Evolutionary conservation across 1,140 invertebrate genomes (phyloP), one percentile per base, ranked within the genome.

Genomic region (Coelopa frigida): DNA sequence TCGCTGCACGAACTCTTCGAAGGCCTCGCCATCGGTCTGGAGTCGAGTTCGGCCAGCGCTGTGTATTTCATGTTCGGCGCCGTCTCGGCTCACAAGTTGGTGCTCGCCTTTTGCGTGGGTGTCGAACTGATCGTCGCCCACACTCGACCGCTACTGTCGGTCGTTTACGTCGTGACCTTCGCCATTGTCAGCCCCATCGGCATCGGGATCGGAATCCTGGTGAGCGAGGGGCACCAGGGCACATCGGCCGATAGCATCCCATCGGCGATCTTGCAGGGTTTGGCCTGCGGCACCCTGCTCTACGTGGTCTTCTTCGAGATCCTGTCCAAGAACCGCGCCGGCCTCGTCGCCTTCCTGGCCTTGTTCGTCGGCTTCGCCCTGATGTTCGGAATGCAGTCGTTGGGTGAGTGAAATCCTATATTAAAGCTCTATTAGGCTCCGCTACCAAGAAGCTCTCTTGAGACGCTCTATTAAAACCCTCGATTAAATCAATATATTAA

Each of bases 281-380:
- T 92, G 70, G 88, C 89, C 0, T 85, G 85, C 32, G 89, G 89
- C 15, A 93, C 89, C 0, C 73, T 94, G 10, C 75, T 93, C 0
- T 93, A 92, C 61, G 88, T 94, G 26, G 87, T 91, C 2, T 93
- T 93, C 76, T 92, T 93, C 63, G 89, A 93, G 71, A 87, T 94
- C 20, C 75, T 92, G 38, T 85, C 85, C 27, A 75, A 84, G 44
- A 85, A 89, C 58, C 74, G 83, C 31, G 78, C 80, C 18, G 86
- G 87, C 4, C 68, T 89, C 17, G 59, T 81, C 3, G 84, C 88
- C 56, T 75, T 86, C 45, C 44, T 80, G 3, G 78, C 83, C 3
- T 81, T 89, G 21, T 60, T 89, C 22, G 55, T 81, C 23, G 87
- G 87, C 45, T 90, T 89, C 68, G 69, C 75, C 48, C 65, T 86